Conservation (phyloP, 2,113 vertebrate species). For the Anolis carolinensis region DNA sequence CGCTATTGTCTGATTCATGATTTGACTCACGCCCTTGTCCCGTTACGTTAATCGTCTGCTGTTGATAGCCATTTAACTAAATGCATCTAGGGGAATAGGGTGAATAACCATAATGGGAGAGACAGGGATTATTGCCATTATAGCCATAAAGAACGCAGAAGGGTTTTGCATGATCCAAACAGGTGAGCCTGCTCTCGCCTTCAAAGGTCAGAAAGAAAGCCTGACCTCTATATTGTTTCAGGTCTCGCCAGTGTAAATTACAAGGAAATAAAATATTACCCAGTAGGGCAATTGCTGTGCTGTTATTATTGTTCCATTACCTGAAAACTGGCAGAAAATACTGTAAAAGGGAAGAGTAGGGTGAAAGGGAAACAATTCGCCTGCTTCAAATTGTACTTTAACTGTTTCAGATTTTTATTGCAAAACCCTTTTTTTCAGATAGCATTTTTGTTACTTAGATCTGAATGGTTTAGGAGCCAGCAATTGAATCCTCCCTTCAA, state of each 20-base stretch:
- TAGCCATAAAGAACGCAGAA: slow-evolving; percentile 9
- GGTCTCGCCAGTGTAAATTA: neutral
- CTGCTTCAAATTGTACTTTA: neutral
- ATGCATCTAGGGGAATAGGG: slow-evolving; percentile 62
- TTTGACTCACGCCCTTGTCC: slow-evolving; percentile 65
- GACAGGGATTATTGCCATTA: slow-evolving; percentile 39
- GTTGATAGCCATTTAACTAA: slow-evolving; percentile 70
- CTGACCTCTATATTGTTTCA: neutral
- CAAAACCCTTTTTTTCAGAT: neutral
- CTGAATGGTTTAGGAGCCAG: neutral
- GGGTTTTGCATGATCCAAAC: neutral
- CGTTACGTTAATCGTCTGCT: slow-evolving; percentile 58
- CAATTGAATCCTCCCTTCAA: neutral
- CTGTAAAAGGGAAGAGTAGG: slow-evolving; percentile 3
- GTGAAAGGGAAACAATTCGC: slow-evolving; percentile 6
- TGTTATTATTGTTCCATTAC: neutral
- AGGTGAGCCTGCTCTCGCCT: neutral
- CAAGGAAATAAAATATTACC: rapidly evolving
- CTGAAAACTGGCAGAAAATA: rapidly evolving
- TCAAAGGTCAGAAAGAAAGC: neutral
- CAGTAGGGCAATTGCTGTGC: neutral
- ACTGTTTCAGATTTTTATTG: slow-evolving; percentile 11
- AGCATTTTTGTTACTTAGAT: neutral
- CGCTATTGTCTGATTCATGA: slow-evolving; percentile 69
- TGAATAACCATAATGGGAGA: slow-evolving; percentile 50